Evolutionary conservation across 2,113 vertebrate species (phyloP), one percentile per base, ranked within the genome.

Genomic region (Romanogobio albipinnatus): DNA sequence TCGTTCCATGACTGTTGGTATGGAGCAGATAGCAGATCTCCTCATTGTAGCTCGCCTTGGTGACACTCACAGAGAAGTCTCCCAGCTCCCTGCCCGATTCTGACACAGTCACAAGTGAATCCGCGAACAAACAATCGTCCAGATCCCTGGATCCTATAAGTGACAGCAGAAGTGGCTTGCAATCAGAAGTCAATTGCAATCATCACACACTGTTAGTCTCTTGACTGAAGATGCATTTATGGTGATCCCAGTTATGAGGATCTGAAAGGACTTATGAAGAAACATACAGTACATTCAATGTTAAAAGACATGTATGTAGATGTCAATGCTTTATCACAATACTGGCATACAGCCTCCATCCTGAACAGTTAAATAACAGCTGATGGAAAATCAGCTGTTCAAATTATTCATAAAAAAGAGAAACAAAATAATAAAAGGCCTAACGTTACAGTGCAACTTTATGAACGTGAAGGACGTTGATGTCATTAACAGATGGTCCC

Each of bases 31-130:
- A 11, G 78, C 95, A 96, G 9, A 83, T 86, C 58, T 86, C 86
- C 62, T 88, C n/a, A 9, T 75, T 68, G 68, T 94, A 92, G 1
- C 71, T 78, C 1, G 91, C 90, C 36, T 89, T 92, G 79, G 95
- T 91, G 81, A 96, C 91, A 0, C 91, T 90, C 26, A 95, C 86
- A 49, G 80, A 94, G 91, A 97, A 93, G 45, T 87, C 93, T 3
- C 97, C 96, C 79, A 93, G 82, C 0, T 93, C 92, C 62, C 81
- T 86, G 22, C 94, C 95, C 0, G 88, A 88, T 19, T 93, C 91
- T 0, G 94, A 93, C 82, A 95, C 71, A 0, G 94, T 92, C 78
- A 90, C 89, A 90, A 99, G 91, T 0, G 91, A 92, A 91, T 99
- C 97, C 0, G 93, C 36, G 82, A 97, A 97, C 75, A 94, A 79